These are phyloP conservation scores for Serinus canaria DNA, from an alignment of 2,113 vertebrate species.

Conservation along the genomic window DNA sequence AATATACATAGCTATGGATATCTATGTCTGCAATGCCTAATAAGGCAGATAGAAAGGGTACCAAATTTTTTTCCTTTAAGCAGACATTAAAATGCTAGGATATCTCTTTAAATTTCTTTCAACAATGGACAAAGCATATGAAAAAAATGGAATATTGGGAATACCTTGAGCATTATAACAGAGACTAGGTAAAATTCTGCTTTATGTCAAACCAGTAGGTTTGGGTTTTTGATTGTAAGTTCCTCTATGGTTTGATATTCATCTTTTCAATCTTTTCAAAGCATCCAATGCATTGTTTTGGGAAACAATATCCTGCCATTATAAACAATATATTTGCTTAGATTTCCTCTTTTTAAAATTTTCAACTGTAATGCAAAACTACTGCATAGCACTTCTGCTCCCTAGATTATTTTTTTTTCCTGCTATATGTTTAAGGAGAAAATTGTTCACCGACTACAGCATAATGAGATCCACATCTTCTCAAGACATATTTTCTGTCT, in stretches of 20 bases:
- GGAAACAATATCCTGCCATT: slow-evolving; percentile 24
- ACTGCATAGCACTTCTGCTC: neutral
- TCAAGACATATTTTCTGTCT: neutral
- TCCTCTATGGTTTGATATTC: neutral
- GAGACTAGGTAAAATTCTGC: neutral
- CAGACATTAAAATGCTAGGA: neutral
- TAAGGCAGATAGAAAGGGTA: neutral
- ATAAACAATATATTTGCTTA: slow-evolving; percentile 1
- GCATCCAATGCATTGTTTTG: neutral
- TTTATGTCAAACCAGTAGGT: neutral
- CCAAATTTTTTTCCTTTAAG: neutral
- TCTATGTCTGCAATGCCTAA: neutral
- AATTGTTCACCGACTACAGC: slow-evolving; percentile 8
- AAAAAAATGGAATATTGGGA: neutral
- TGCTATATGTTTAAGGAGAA: slow-evolving; percentile 10
- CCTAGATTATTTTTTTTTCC: neutral
- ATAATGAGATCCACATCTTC: neutral
- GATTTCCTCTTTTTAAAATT: neutral
- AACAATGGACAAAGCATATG: neutral
- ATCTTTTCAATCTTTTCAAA: neutral
- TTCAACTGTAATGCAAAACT: neutral
- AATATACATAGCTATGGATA: neutral
- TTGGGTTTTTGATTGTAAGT: neutral
- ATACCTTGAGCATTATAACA: neutral
- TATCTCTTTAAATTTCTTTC: neutral